Base-by-base conservation (phyloP, 1,140 invertebrate species). In the Globodera rostochiensis region DNA sequence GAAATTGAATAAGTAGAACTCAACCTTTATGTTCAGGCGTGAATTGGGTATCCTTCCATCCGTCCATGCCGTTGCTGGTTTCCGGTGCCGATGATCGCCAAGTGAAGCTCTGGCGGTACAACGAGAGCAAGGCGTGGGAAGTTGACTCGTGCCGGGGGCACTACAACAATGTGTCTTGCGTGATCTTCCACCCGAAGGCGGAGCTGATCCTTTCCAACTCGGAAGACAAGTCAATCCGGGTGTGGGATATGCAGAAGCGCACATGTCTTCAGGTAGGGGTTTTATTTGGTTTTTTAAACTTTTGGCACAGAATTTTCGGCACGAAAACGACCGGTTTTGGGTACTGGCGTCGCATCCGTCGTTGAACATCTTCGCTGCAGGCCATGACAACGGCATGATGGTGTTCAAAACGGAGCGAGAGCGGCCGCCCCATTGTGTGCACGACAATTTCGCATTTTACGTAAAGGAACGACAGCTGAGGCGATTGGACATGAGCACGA, bases 81-180 rank as follows among this genome's bases (percentile, higher is more conserved):
- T 98, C 97, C 4, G 97, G 96, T 15, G 97, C 96, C 69, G 98
- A 99, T 91, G 98, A 99, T 91, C 92, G 97, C 45, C 95, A 97
- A 88, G 94, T 99, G 13, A 99, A 99, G 91, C 91, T 99, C 79
- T 99, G 97, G 97, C 92, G 98, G 83, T 98, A 98, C 95, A 99
- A 98, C 90, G 97, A 98, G 91, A 93, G 94, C 50, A 97, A 94
- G 92, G 97, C 97, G 0, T 99, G 97, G 97, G 97, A 99, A 91
- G 95, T 99, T 25, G 98, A 99, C 89, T 97, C 96, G 0, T 99
- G 96, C 86, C 93, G 98, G 71, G 97, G 98, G 1, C 98, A 99
- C 91, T 99, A 98, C 91, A 98, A 98, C 91, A 99, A 99, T 91
- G 97, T 99, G 0, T 98, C 96, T 0, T 98, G 96, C 89, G 96